Percentiles rank a stretch among this genome's conserved stretches.
Evolutionary conservation across 2,113 vertebrate genomes (phyloP).

Genomic region (Phrynocephalus versicolor): DNA sequence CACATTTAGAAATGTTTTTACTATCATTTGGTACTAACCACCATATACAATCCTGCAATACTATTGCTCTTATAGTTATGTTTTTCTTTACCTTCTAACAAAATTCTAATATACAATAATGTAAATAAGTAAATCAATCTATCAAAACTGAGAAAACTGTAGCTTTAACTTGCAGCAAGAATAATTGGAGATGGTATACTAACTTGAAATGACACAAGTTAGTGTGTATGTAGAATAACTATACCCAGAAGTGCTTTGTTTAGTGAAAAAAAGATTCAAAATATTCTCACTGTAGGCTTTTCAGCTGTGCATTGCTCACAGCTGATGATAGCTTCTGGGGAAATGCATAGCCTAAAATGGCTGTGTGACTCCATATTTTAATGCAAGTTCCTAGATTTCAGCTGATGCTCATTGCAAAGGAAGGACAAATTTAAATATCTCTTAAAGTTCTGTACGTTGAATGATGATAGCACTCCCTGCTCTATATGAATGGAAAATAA

Average conservation of each 20-base stretch:
- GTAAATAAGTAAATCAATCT: not conserved
- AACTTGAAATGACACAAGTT: not conserved
- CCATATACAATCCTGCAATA: not conserved
- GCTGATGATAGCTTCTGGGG: constrained; percentile 12
- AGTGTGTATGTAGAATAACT: not conserved
- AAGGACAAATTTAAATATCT: not conserved
- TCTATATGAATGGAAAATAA: not conserved
- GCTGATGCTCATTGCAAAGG: constrained; percentile 18
- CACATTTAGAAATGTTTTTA: not conserved
- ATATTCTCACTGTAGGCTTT: not conserved
- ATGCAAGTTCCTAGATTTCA: constrained; percentile 13
- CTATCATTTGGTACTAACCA: not conserved
- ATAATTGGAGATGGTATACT: not conserved
- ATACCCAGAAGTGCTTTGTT: constrained; percentile 15
- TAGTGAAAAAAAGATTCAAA: not conserved
- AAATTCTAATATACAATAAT: not conserved
- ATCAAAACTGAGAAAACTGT: not conserved
- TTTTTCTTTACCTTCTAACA: not conserved
- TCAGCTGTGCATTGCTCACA: not conserved
- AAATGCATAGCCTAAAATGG: constrained; percentile 37
- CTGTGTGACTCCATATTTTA: constrained; percentile 13
- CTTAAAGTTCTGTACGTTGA: constrained; percentile 19
- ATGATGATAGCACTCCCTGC: constrained; percentile 10
- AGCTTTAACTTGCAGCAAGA: not conserved
- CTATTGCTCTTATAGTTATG: not conserved